Conservation (phyloP, 2,113 vertebrate species). For the Podarcis raffonei region DNA sequence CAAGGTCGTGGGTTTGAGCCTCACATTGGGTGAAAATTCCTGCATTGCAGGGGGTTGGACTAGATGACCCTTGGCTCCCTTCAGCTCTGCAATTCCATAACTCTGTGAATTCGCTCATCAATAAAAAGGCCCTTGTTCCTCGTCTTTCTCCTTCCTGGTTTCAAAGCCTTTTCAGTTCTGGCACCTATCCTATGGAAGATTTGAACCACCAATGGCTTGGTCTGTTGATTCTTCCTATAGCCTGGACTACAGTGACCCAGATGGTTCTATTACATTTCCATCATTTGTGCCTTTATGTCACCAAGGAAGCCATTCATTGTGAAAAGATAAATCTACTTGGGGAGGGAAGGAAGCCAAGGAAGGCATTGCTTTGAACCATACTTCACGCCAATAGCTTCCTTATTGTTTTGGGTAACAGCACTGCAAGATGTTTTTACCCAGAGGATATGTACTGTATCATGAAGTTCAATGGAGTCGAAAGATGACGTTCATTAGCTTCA, state of each 20-base stretch:
- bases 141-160: not conserved
- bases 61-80: too few relatives aligned
- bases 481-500: slow-evolving; percentile 61
- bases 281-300: slow-evolving; percentile 40
- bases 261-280: slow-evolving; percentile 26
- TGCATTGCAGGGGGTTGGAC: too few relatives aligned
- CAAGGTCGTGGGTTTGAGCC: too few relatives aligned
- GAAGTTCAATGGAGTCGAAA: slow-evolving; percentile 56
- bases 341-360: not conserved
- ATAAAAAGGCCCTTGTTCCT: not conserved
- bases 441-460: slow-evolving; percentile 47
- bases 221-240: slow-evolving; percentile 24
- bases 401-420: slow-evolving; percentile 54
- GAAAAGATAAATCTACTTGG: slow-evolving; percentile 32
- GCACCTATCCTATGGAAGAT: not conserved
- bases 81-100: too few relatives aligned
- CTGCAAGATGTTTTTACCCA: slow-evolving; percentile 49
- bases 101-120: too few relatives aligned
- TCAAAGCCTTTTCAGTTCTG: not conserved
- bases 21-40: too few relatives aligned
- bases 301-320: slow-evolving; percentile 25
- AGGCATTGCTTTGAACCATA: not conserved
- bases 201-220: slow-evolving; percentile 11
- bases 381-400: slow-evolving; percentile 41
- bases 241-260: slow-evolving; percentile 14